Evolutionary conservation across 2,797 vertebrate species (phyloP), one percentile per base, ranked within the genome.

Genomic region (Brachyalestes nurse): DNA sequence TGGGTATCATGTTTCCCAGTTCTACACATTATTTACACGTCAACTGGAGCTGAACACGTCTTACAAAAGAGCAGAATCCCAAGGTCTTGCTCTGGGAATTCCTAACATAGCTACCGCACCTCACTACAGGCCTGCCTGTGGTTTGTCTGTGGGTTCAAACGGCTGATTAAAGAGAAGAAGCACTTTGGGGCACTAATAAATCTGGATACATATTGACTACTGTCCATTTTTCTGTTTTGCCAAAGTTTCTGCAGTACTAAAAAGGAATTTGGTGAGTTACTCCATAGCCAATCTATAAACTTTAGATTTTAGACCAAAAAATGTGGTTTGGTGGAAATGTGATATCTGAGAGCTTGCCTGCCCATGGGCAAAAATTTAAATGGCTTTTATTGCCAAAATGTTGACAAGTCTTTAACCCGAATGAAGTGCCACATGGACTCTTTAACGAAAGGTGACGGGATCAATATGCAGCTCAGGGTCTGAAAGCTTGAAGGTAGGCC

Each of bases 1-100:
- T 88, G 70, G 82, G 82, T 86, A 90, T 95, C 90, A 0, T 51
- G 80, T 95, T 94, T 92, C 94, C 81, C 71, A 71, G 53, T 66
- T 49, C 67, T 19, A 60, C 70, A 60, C 21, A 14, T 90, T 91
- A 14, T 90, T 91, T 91, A 88, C 89, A 92, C 86, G 89, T 81
- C 85, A 89, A 90, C 89, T n/a, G 86, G 85, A 88, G 91, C 90
- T 79, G 91, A 93, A 93, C 93, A 82, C 80, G 77, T 77, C 88
- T 85, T 86, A 93, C 92, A 93, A 92, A 82, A 86, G 80, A 66
- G 83, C 78, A 81, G 85, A 90, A 88, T 88, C 90, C 78, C 86
- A 72, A 83, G 77, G 85, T 88, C 87, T 88, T 86, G 88, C 87
- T 70, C 89, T 84, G 84, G 74, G 53, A 75, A 87, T 87, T 87